Base-by-base conservation (phyloP, 2,888 invertebrate species). In the Cantharis flavilabris region DNA sequence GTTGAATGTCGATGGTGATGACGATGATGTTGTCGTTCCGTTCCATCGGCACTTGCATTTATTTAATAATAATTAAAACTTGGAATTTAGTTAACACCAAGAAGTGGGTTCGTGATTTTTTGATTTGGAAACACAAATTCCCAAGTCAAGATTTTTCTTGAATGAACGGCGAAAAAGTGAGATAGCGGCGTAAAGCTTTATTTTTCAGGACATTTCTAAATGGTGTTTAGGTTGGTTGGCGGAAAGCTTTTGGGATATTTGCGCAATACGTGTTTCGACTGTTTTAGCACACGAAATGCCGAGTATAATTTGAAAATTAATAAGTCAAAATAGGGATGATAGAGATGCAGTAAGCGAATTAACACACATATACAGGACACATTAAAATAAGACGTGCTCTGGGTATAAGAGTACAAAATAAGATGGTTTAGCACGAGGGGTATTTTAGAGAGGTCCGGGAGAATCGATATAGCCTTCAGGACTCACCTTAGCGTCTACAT, bases 401-500 rank as follows among this genome's bases (percentile, higher is more conserved):
- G 73, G 62, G 23, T 49, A 65, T 67, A 77, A 71, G 72, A 75
- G 72, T 72, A 65, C 69, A 73, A 71, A 74, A 76, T 80, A 77
- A 78, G 76, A 72, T 76, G 72, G 62, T 75, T 79, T 71, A 72
- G 70, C 62, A 73, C 71, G 73, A 72, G 75, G 78, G 73, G 62
- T 71, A 75, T 73, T 62, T 71, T 76, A 71, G 67, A 75, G 73
- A 75, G 73, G 23, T 74, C 80, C 80, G 79, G 76, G 79, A 79
- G 77, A 79, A 79, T 80, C 80, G 79, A 80, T 80, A 79, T 75
- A 79, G 80, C 80, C 77, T 78, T 79, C 76, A 80, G 79, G 76
- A 82, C 82, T 83, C 80, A 84, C 83, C 81, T 83, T 80, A 84
- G 80, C 80, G 80, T 80, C 80, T 83, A 83, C 83, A 84, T 83